Percentiles rank a stretch among this genome's conserved stretches.
These are phyloP conservation scores for Lithobius niger DNA, from an alignment of 1,140 invertebrate genomes.

Conservation along the genomic window DNA sequence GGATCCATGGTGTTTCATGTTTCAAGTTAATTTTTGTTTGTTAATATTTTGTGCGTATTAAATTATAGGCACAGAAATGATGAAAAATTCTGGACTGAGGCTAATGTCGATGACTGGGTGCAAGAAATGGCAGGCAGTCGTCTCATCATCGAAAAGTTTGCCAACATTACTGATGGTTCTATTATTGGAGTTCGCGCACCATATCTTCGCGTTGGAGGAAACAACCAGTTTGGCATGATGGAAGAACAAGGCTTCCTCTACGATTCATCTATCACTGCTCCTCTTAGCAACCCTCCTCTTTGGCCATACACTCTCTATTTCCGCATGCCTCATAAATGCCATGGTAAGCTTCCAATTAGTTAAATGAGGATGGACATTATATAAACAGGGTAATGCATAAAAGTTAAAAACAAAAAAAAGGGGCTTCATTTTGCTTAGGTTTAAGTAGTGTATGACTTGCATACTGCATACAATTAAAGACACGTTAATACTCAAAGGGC, in stretches of 20 bases:
- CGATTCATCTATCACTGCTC: constrained; percentile 83
- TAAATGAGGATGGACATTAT: too few relatives aligned
- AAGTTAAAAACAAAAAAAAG: too few relatives aligned
- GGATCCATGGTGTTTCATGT: too few relatives aligned
- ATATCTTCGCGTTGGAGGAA: constrained; percentile 78
- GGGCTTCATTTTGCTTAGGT: too few relatives aligned
- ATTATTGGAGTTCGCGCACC: constrained; percentile 80
- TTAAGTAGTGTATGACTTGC: too few relatives aligned
- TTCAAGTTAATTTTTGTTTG: too few relatives aligned
- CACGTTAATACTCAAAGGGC: too few relatives aligned
- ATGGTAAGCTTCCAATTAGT: too few relatives aligned
- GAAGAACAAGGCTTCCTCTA: constrained; percentile 88
- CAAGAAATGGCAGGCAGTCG: constrained; percentile 91
- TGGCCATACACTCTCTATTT: constrained; percentile 94
- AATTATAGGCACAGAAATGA: constrained; percentile 22
- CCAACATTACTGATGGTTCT: constrained; percentile 78
- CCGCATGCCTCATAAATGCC: constrained; percentile 87
- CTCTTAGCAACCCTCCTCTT: constrained; percentile 71
- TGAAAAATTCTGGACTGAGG: constrained; percentile 52
- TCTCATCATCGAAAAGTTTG: constrained; percentile 67
- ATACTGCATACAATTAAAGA: too few relatives aligned
- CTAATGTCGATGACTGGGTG: constrained; percentile 79
- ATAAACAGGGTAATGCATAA: too few relatives aligned
- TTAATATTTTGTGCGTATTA: too few relatives aligned
- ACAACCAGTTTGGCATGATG: constrained; percentile 94